phyloP scores from a whole-genome alignment of 2,113 vertebrate genomes.

The Copsychus sechellarum region DNA sequence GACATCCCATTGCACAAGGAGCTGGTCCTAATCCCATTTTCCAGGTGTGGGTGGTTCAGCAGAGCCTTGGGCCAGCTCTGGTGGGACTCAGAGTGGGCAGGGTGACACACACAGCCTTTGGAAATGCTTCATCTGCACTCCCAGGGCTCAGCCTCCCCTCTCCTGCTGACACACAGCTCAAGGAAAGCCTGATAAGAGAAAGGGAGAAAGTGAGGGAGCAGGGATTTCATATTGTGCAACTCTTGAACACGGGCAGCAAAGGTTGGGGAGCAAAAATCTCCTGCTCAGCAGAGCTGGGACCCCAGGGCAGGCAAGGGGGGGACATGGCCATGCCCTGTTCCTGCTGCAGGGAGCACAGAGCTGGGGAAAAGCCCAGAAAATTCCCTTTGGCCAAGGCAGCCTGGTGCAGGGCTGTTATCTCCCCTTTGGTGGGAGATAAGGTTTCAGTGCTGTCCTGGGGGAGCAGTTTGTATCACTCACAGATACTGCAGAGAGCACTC shows the following conservation, averaged over 20 bases:
- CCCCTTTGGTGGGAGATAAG: constrained; percentile 1
- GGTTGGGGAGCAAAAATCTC: neutral
- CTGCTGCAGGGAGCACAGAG: neutral
- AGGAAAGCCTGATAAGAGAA: neutral
- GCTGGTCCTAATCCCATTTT: neutral
- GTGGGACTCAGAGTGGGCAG: neutral
- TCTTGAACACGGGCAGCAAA: neutral
- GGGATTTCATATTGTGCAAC: neutral
- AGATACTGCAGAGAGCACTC: neutral
- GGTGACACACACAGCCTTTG: neutral
- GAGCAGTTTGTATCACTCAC: neutral
- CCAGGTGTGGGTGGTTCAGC: neutral
- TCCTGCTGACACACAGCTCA: neutral
- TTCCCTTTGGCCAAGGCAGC: neutral
- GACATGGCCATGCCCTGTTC: neutral
- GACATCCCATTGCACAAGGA: neutral
- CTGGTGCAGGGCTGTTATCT: neutral
- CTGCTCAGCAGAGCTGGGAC: neutral
- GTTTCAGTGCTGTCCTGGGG: neutral
- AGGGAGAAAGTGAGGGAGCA: neutral
- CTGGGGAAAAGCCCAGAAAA: neutral
- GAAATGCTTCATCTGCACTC: neutral
- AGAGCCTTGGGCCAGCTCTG: neutral
- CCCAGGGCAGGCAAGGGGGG: accelerated
- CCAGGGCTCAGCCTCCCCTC: neutral